A percentile compares a stretch with the other conserved stretches of the same genome.
Evolutionary conservation across 2,797 vertebrate genomes (phyloP).

Genomic region (Tympanoctomys barrerae): DNA sequence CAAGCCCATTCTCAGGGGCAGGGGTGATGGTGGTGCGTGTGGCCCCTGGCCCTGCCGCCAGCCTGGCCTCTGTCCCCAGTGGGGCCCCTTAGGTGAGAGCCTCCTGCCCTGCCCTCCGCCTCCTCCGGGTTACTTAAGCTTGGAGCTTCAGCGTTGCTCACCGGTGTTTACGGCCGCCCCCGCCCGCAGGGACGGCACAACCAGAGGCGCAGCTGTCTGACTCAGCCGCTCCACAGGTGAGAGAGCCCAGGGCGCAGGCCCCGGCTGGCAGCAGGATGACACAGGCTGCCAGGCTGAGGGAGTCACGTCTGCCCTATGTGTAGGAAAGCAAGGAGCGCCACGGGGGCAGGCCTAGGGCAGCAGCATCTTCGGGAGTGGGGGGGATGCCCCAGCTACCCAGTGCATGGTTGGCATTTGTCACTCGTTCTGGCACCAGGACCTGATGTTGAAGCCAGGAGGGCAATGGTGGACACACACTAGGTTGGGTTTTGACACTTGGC

Average conservation of each 20-base stretch:
- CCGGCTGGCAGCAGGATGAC: conserved; percentile 63
- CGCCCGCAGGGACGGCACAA: conserved; percentile 58
- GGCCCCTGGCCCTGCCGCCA: background rate
- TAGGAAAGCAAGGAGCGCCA: conserved; percentile 1
- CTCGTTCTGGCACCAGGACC: background rate
- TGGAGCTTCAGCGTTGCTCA: background rate
- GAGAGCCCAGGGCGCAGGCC: conserved; percentile 64
- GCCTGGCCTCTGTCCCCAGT: background rate
- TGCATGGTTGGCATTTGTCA: background rate
- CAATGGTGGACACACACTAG: background rate
- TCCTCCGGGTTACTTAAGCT: background rate
- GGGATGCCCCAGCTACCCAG: background rate
- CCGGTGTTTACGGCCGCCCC: conserved; percentile 67
- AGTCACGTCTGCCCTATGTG: conserved; percentile 7
- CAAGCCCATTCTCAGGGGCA: conserved; percentile 57
- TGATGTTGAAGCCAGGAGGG: background rate
- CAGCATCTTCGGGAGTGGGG: accelerated
- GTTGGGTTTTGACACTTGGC: background rate
- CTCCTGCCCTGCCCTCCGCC: background rate
- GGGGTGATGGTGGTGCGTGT: background rate
- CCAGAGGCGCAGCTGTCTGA: conserved; percentile 72
- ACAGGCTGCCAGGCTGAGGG: conserved; percentile 24
- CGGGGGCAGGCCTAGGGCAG: background rate
- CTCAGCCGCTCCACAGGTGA: conserved; percentile 79
- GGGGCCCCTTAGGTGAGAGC: background rate